Base-by-base conservation (phyloP, 2,797 vertebrate species). In the Buceros bicornis region DNA sequence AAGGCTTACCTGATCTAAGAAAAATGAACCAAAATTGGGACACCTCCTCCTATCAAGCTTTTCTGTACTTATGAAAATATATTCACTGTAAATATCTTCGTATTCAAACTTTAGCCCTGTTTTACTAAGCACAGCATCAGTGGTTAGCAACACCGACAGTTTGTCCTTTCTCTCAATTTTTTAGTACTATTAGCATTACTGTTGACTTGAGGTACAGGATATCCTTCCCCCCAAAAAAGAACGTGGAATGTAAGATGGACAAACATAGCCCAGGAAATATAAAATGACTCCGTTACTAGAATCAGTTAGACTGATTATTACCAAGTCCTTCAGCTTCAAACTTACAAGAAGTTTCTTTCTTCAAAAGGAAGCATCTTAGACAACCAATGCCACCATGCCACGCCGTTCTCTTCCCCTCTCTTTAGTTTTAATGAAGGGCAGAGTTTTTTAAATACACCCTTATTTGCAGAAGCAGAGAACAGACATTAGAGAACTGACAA, bases 331-430 rank as follows among this genome's bases (percentile, higher is more conserved):
- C 69, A 86, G 48, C 31, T 28, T 47, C 66, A 76, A 76, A 76
- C 11, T 86, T 0, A 48, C 6, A 72, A 66, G 9, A 33, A 35
- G 21, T 47, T 72, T 72, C 20, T 35, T 62, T 33, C n/a, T 73
- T 67, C 28, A 64, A 61, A 83, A 86, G 8, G 11, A 72, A 58
- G 33, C 2, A 2, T 28, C 42, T 69, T 35, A 31, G 50, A 65
- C 37, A 60, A 70, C 11, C 33, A 82, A 57, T 0, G 0, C 7
- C 37, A 62, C 17, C 24, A 11, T 6, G 48, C 2, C 5, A 3
- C 6, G 70, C 5, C 6, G 31, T 16, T 56, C 16, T 64, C 72
- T n/a, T 20, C 6, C 33, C 22, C 51, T 60, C 25, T 15, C 20
- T 28, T 81, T 80, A 20, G 20, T 62, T 80, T 78, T 56, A 35